These are phyloP conservation scores for Crax fasciolata DNA, from an alignment of 2,797 vertebrate species.

Conservation along the genomic window DNA sequence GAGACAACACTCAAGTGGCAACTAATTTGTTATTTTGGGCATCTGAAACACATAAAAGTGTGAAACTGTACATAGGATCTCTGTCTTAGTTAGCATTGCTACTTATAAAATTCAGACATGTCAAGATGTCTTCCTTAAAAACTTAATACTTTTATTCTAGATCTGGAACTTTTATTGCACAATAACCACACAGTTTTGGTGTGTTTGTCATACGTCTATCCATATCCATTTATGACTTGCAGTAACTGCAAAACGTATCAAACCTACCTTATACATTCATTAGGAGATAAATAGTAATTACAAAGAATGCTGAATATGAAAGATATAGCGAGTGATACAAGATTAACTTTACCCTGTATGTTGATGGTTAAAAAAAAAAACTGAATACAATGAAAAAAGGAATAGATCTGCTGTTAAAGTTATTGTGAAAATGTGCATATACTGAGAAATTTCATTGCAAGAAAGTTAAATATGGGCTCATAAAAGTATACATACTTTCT, in stretches of 20 bases:
- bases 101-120: neutral
- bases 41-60: neutral
- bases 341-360: neutral
- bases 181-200: neutral
- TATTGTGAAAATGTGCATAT: neutral
- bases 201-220: neutral
- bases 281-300: neutral
- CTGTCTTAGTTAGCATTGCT: neutral
- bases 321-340: neutral
- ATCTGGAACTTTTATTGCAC: neutral
- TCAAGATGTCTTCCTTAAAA: neutral
- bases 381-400: neutral
- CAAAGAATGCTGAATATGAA: neutral
- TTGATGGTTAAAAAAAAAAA: neutral
- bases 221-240: neutral
- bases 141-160: neutral
- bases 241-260: neutral
- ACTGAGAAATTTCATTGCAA: neutral
- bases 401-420: neutral
- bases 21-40: neutral
- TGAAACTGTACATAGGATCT: neutral
- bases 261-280: neutral
- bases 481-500: neutral
- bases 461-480: neutral
- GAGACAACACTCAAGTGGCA: neutral